Evolutionary conservation across 2,797 vertebrate species (phyloP).

Genomic region (Spondyliosoma cantharus): DNA sequence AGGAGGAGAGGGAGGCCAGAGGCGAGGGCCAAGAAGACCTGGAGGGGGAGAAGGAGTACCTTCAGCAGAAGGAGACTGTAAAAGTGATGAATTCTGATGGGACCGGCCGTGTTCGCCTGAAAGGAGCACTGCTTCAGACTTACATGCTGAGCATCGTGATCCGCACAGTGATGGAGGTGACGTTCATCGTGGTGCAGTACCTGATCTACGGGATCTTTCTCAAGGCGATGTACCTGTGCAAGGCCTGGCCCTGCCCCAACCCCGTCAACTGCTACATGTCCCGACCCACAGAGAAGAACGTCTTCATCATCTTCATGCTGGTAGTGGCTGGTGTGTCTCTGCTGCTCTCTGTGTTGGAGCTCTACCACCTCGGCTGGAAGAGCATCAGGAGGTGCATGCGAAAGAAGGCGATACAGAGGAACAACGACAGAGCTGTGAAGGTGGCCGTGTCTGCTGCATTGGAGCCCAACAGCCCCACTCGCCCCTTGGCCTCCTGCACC

Average conservation of each 20-base stretch:
- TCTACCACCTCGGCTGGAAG: slow-evolving; percentile 95
- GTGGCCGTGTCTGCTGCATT: slow-evolving; percentile 54
- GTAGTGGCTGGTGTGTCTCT: slow-evolving; percentile 92
- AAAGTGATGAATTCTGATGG: slow-evolving; percentile 72
- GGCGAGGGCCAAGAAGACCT: slow-evolving; percentile 79
- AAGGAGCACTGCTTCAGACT: slow-evolving; percentile 91
- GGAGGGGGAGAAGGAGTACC: slow-evolving; percentile 83
- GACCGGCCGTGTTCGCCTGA: slow-evolving; percentile 84
- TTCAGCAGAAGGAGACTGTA: slow-evolving; percentile 81
- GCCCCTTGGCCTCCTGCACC: slow-evolving; percentile 83
- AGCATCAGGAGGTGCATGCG: slow-evolving; percentile 80
- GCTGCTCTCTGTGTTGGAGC: slow-evolving; percentile 91
- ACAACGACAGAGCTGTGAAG: slow-evolving; percentile 20
- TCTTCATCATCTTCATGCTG: slow-evolving; percentile 98
- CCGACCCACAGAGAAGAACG: slow-evolving; percentile 96
- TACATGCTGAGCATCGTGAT: slow-evolving; percentile 95
- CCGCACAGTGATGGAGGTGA: slow-evolving; percentile 94
- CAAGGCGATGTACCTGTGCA: slow-evolving; percentile 90
- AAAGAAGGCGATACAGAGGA: slow-evolving; percentile 61
- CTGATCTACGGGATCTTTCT: slow-evolving; percentile 95
- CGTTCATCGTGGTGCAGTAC: slow-evolving; percentile 94
- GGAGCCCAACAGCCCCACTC: slow-evolving; percentile 60
- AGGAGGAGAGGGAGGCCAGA: slow-evolving; percentile 80
- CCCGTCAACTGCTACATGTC: slow-evolving; percentile 97
- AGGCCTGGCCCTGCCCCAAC: slow-evolving; percentile 92